These are phyloP conservation scores for Hippopotamus amphibius DNA, from an alignment of 2,113 vertebrate genomes.

Conservation along the genomic window DNA sequence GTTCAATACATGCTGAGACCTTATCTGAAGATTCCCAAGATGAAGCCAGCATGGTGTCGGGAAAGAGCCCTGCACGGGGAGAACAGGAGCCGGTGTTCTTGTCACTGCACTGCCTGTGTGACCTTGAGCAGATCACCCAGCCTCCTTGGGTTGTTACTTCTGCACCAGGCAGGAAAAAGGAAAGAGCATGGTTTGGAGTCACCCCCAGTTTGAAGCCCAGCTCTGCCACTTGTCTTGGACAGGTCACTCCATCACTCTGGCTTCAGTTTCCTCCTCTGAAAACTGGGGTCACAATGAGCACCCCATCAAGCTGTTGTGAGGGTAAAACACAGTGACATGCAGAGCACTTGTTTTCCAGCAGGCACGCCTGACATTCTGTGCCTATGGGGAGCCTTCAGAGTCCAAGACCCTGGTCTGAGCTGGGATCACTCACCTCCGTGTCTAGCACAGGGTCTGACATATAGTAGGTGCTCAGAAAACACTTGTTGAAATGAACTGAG, in stretches of 20 bases:
- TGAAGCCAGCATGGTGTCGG: background rate
- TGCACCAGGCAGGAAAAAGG: background rate
- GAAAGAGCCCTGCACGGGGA: fast-evolving
- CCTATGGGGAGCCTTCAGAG: fast-evolving
- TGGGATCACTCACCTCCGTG: background rate
- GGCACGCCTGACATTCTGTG: background rate
- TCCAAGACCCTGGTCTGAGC: background rate
- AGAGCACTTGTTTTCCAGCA: fast-evolving
- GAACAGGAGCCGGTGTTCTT: fast-evolving
- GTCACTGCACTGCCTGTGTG: fast-evolving
- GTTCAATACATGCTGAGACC: background rate
- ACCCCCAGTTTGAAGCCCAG: background rate
- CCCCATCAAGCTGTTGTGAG: fast-evolving
- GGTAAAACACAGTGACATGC: fast-evolving
- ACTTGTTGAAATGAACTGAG: background rate
- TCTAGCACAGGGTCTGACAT: background rate
- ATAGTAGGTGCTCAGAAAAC: background rate
- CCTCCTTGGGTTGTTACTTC: background rate
- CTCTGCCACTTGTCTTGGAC: background rate
- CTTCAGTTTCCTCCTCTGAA: background rate
- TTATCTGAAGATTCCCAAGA: background rate
- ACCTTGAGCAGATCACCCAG: background rate
- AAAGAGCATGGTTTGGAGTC: fast-evolving
- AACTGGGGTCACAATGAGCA: fast-evolving
- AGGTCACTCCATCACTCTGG: background rate